These are phyloP conservation scores for Scolanthus callimorphus DNA, from an alignment of 92 coral and sea anemone genomes.

Conservation along the genomic window DNA sequence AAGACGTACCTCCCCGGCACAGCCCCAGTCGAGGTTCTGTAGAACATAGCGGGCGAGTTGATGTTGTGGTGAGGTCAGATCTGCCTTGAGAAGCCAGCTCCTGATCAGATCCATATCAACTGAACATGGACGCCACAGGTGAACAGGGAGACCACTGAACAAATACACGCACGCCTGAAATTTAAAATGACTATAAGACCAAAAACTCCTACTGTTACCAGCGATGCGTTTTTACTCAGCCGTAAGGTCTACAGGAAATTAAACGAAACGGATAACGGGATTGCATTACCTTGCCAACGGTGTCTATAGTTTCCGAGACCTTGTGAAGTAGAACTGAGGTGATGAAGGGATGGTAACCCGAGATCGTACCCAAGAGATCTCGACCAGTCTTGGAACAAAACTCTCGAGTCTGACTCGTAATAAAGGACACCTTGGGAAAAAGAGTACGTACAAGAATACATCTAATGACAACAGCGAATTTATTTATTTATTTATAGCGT, in stretches of 20 bases:
- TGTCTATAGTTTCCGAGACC: constrained; percentile 61
- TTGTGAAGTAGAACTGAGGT: constrained; percentile 73
- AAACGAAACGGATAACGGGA: too few relatives aligned
- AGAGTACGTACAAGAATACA: too few relatives aligned
- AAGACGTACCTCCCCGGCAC: constrained; percentile 65
- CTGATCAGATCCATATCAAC: constrained; percentile 77
- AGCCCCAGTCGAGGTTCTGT: constrained; percentile 91
- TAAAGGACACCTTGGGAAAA: constrained; percentile 62
- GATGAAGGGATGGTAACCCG: constrained; percentile 75
- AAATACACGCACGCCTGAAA: constrained; percentile 75
- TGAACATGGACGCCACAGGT: constrained; percentile 75
- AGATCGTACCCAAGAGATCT: constrained; percentile 81
- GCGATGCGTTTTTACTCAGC: too few relatives aligned
- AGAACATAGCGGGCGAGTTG: constrained; percentile 83
- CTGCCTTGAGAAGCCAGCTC: constrained; percentile 86
- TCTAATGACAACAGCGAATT: too few relatives aligned
- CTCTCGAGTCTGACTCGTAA: constrained; percentile 78
- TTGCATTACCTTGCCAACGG: constrained; percentile 88
- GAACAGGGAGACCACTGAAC: constrained; percentile 86
- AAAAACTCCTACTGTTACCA: background rate
- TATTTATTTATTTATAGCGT: too few relatives aligned
- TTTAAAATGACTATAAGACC: background rate
- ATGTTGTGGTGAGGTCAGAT: constrained; percentile 86
- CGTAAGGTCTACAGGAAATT: too few relatives aligned
- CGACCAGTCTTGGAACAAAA: constrained; percentile 91